Conservation (phyloP, 2,113 vertebrate genomes). For the Sebastes fasciatus region DNA sequence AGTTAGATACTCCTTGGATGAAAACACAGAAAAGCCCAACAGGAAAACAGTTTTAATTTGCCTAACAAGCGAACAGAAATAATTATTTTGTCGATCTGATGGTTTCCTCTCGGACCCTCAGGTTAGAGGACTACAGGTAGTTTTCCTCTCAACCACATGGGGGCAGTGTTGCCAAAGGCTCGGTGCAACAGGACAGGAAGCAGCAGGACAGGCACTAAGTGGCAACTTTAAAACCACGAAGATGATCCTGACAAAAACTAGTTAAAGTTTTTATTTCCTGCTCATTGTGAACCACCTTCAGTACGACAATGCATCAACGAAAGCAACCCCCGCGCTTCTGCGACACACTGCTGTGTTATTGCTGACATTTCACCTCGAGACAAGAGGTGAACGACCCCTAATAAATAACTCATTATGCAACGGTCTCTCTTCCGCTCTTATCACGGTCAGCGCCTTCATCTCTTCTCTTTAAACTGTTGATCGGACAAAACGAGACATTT, state of each 20-base stretch:
- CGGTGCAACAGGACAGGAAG: constrained; percentile 21
- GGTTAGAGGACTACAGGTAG: constrained; percentile 7
- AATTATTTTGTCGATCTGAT: neutral
- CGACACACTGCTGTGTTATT: constrained; percentile 21
- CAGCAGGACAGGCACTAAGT: constrained; percentile 41
- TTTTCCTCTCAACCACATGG: constrained; percentile 65
- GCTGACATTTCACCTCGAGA: constrained; percentile 49
- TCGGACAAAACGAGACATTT: neutral
- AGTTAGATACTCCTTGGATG: neutral
- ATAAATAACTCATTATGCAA: constrained; percentile 68
- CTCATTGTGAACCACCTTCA: neutral
- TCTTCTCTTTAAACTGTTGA: neutral
- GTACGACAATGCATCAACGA: neutral
- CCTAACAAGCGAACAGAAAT: constrained; percentile 1
- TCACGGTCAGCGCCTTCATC: neutral
- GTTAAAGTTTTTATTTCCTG: constrained; percentile 1
- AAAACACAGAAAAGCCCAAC: neutral
- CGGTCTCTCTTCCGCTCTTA: constrained; percentile 27
- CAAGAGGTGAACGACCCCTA: constrained; percentile 61
- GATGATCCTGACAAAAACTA: constrained; percentile 37
- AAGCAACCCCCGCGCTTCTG: neutral
- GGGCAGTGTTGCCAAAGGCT: constrained; percentile 79
- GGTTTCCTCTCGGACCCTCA: neutral
- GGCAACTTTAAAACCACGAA: constrained; percentile 49
- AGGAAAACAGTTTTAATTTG: constrained; percentile 17